Conservation (phyloP, 2,113 vertebrate genomes). For the Tretioscincus oriximinensis region DNA sequence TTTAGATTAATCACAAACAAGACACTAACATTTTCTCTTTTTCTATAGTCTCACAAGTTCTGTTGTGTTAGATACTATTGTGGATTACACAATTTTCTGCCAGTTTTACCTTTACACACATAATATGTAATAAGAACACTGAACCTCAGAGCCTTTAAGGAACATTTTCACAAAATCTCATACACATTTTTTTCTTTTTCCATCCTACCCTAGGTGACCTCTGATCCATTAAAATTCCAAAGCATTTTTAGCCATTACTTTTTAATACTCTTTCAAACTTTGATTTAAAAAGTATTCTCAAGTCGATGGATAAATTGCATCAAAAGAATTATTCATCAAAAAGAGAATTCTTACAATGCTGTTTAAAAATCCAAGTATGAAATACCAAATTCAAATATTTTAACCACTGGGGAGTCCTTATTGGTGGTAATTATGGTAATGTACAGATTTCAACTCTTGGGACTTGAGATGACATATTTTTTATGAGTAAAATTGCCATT, state of each 20-base stretch:
- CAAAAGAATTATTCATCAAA: background rate
- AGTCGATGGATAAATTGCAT: background rate
- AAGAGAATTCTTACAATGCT: slow-evolving; percentile 4
- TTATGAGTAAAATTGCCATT: background rate
- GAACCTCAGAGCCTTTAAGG: background rate
- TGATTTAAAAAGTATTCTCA: background rate
- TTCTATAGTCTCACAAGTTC: background rate
- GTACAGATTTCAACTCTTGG: background rate
- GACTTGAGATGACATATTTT: fast-evolving
- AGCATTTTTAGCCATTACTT: fast-evolving
- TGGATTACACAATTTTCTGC: no score
- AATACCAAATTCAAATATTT: background rate
- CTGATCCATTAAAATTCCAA: background rate
- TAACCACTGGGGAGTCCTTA: background rate
- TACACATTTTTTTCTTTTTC: background rate
- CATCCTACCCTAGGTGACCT: background rate
- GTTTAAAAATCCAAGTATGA: background rate
- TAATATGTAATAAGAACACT: background rate
- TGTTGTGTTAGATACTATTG: no score
- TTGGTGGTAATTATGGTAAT: background rate
- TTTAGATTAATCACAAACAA: no score
- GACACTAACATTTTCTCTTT: no score
- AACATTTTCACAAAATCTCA: background rate
- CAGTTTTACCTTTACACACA: no score
- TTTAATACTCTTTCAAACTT: slow-evolving; percentile 10